Evolutionary conservation across 2,113 vertebrate genomes (phyloP), one percentile per base, ranked within the genome.

Genomic region (Oryzias celebensis): DNA sequence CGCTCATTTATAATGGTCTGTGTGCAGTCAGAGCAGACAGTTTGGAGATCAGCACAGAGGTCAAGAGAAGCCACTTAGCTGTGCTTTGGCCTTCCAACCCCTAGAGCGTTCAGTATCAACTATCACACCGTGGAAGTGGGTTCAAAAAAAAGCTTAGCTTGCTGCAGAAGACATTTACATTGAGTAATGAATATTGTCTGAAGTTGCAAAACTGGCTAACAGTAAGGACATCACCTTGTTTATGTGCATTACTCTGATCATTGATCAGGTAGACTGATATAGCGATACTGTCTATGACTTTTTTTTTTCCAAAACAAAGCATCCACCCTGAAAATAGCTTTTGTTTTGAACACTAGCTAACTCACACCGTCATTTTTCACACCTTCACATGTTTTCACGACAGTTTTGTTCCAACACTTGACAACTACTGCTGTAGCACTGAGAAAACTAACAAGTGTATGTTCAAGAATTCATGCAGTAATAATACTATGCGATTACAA

Each of bases 21-120:
- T 81, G 76, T 71, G 73, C 72, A 73, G 81, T 67, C 65, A 4
- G 80, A 77, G 68, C 68, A 71, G 82, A 73, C 80, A 78, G 78
- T 76, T 80, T 83, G 75, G 78, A 88, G 86, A 87, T 85, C 86
- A 85, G 78, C 48, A 57, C 62, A 54, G 78, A 53, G 87, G 86
- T 89, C 89, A 90, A 89, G 86, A 89, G 82, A 80, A 90, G 85
- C 78, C 85, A 89, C 89, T 90, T 90, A 87, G 80, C 85, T 63
- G 73, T 76, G 81, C 73, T 86, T 79, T 83, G 78, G 78, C 85
- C 86, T 87, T 49, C 62, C 75, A 75, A 81, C 85, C 81, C 80
- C 69, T 59, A 43, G 72, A 81, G 86, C 57, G 23, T 63, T 86
- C 82, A 78, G 73, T 85, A 80, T 80, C 84, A 73, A 74, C 67